Conservation (phyloP, 2,113 vertebrate genomes). For the Spilogale gracilis region DNA sequence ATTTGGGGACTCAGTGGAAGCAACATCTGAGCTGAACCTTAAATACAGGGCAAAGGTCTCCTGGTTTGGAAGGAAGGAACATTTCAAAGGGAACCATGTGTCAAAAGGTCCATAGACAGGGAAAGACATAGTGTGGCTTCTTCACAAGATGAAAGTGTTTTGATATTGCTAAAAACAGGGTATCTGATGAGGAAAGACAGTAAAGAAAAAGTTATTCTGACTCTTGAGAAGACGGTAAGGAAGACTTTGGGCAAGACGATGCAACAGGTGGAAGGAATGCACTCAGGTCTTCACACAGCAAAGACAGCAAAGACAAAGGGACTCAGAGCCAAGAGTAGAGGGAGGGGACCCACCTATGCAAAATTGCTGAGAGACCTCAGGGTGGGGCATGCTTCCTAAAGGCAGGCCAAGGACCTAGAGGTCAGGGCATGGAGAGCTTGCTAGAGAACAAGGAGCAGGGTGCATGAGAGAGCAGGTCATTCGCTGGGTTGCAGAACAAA, state of each 20-base stretch:
- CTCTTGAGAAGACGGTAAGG: background rate
- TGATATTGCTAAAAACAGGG: background rate
- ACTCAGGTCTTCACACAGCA: background rate
- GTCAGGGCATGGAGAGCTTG: background rate
- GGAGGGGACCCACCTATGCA: background rate
- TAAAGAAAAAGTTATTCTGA: background rate
- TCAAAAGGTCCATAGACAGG: background rate
- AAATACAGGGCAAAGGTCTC: background rate
- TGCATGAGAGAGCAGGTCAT: too few relatives aligned
- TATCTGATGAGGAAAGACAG: background rate
- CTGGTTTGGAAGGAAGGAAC: background rate
- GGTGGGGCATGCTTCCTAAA: background rate
- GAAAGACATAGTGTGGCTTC: background rate
- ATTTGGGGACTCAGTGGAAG: background rate
- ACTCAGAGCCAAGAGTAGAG: background rate
- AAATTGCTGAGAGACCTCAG: background rate
- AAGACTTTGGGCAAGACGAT: background rate
- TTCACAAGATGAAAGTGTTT: background rate
- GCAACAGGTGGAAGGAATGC: background rate
- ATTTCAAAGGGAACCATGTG: fast-evolving
- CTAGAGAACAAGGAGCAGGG: background rate
- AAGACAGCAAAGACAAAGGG: background rate
- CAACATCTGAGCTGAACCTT: background rate
- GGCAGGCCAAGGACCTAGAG: background rate
- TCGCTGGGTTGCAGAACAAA: background rate